These are phyloP conservation scores for Chelonus insularis DNA, from an alignment of 1,140 invertebrate species.

Conservation along the genomic window DNA sequence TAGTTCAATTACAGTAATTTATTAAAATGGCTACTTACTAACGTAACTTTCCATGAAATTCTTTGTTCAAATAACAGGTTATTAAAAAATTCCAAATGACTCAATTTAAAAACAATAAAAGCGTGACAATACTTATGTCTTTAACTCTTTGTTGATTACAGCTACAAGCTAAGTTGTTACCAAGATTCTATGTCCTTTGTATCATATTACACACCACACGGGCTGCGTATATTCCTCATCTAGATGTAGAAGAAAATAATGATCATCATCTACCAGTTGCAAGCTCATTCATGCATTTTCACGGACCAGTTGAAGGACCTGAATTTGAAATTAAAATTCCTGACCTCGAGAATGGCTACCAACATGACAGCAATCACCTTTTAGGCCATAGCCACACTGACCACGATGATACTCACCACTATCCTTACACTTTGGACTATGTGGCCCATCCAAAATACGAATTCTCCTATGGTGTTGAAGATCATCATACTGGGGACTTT, in stretches of 20 bases:
- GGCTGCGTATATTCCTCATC: slow-evolving; percentile 30
- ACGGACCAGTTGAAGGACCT: slow-evolving; percentile 46
- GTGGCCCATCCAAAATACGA: slow-evolving; percentile 67
- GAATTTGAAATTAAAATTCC: slow-evolving; percentile 46
- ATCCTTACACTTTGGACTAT: slow-evolving; percentile 40
- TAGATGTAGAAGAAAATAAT: slow-evolving; percentile 35
- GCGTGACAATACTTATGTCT: background rate
- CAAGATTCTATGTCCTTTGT: background rate
- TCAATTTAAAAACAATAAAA: background rate
- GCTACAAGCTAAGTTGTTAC: background rate
- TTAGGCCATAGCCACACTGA: slow-evolving; percentile 31
- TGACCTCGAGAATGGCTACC: slow-evolving; percentile 21
- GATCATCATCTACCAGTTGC: slow-evolving; percentile 40
- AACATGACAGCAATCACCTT: slow-evolving; percentile 34
- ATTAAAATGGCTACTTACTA: slow-evolving; percentile 16
- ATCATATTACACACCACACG: slow-evolving; percentile 26
- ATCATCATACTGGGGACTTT: slow-evolving; percentile 68
- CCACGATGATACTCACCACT: slow-evolving; percentile 5
- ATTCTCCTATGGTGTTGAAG: slow-evolving; percentile 72
- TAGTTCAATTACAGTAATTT: too few species aligned
- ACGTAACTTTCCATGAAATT: slow-evolving; percentile 12
- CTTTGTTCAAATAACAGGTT: slow-evolving; percentile 8
- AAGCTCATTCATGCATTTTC: slow-evolving; percentile 51
- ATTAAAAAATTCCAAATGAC: slow-evolving; percentile 22
- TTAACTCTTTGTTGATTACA: background rate